A percentile compares a stretch with the other conserved stretches of the same genome.
phyloP scores from a whole-genome alignment of 2,797 vertebrate genomes.

The Lepus townsendii region DNA sequence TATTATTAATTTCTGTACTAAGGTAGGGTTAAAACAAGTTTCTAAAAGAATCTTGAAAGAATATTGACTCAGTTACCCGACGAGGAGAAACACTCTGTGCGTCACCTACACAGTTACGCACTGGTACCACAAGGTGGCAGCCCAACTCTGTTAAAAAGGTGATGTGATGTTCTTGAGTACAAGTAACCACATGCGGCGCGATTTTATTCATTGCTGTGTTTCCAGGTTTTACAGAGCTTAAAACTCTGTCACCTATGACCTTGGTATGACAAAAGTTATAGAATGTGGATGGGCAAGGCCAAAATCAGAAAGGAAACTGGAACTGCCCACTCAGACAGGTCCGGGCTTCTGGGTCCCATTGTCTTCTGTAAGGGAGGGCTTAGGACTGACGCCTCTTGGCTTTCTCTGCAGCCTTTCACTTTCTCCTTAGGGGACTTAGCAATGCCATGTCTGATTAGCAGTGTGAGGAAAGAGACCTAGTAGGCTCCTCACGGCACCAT shows the following conservation, averaged over 20 bases:
- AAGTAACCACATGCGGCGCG: neutral
- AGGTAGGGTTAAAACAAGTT: neutral
- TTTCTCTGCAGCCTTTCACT: neutral
- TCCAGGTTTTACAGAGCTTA: slow-evolving; percentile 53
- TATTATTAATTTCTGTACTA: neutral
- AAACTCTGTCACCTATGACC: neutral
- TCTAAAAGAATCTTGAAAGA: neutral
- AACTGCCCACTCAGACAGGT: neutral
- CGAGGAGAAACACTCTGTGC: neutral
- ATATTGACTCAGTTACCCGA: neutral
- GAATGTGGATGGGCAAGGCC: neutral
- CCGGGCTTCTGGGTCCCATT: neutral
- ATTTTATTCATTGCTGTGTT: slow-evolving; percentile 5
- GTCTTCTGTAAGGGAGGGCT: neutral
- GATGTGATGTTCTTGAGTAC: neutral
- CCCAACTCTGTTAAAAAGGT: slow-evolving; percentile 55
- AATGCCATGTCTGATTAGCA: neutral
- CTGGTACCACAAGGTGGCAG: slow-evolving; percentile 86
- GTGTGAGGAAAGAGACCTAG: neutral
- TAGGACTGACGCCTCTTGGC: neutral
- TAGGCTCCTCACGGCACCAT: neutral
- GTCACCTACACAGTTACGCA: neutral
- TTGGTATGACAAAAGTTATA: neutral
- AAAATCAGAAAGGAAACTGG: neutral
- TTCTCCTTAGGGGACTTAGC: neutral